These are phyloP conservation scores for Pteromalus puparum DNA, from an alignment of 1,140 invertebrate species.

Conservation along the genomic window DNA sequence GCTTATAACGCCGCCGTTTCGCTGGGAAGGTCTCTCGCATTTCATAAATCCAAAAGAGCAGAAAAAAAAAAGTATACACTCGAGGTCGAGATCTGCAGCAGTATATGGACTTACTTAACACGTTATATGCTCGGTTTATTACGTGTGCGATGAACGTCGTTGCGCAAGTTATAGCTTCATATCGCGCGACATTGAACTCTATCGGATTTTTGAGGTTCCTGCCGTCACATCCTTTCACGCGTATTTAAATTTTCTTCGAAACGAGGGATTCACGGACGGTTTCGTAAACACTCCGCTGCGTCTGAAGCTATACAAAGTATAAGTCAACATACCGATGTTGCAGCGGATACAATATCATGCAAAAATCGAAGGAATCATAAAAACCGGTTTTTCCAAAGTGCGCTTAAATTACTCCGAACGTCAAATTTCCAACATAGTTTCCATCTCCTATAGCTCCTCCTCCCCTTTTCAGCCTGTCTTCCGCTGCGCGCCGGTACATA, in stretches of 20 bases:
- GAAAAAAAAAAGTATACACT: not conserved
- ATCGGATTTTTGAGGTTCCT: not conserved
- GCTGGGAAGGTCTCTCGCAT: not conserved
- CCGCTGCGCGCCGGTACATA: conserved; percentile 20
- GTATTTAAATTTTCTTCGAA: not conserved
- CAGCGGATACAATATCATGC: not conserved
- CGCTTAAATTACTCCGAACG: conserved; percentile 21
- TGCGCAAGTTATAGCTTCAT: not conserved
- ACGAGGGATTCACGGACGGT: too few relatives aligned
- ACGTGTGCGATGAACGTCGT: not conserved
- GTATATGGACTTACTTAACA: not conserved
- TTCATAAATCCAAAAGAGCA: not conserved
- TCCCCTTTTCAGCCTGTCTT: not conserved
- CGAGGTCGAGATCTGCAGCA: not conserved
- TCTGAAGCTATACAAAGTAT: too few relatives aligned
- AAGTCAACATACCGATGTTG: too few relatives aligned
- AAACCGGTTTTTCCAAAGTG: conserved; percentile 17
- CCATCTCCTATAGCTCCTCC: conserved; percentile 13
- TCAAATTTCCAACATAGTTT: conserved; percentile 47
- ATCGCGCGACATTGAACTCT: conserved; percentile 1
- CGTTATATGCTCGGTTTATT: not conserved
- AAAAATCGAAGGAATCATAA: not conserved
- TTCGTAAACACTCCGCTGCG: too few relatives aligned
- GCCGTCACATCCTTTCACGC: not conserved
- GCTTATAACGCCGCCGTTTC: not conserved